These are phyloP conservation scores for Megalurothrips usitatus DNA, from an alignment of 2,888 invertebrate species.

Conservation along the genomic window DNA sequence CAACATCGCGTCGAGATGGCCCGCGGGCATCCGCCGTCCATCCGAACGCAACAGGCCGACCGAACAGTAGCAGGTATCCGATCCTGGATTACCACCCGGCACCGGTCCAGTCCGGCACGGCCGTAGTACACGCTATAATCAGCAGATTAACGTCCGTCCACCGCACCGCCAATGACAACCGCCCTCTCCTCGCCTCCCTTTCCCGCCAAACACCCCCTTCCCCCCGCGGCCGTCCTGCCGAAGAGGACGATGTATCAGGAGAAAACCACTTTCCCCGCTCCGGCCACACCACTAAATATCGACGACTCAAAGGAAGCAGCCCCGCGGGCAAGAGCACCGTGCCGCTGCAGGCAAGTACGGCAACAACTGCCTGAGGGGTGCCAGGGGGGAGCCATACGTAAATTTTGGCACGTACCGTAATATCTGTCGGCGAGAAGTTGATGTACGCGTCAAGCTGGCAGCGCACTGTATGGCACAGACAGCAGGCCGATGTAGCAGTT, in stretches of 20 bases:
- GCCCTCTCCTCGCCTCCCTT: too few species aligned
- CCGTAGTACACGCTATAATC: not conserved
- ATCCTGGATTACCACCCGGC: not conserved
- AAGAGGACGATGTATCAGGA: too few species aligned
- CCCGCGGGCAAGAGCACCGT: not conserved
- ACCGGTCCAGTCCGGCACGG: not conserved
- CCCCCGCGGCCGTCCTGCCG: too few species aligned
- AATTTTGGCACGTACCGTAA: slow-evolving; percentile 25
- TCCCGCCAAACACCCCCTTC: too few species aligned
- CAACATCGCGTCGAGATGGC: too few species aligned
- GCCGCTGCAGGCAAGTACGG: not conserved
- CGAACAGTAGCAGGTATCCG: not conserved
- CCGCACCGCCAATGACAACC: too few species aligned
- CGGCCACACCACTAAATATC: not conserved
- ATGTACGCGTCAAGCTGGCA: slow-evolving; percentile 4
- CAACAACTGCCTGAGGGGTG: not conserved
- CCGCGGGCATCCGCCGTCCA: too few species aligned
- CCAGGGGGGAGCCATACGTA: slow-evolving; percentile 4
- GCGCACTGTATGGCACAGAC: not conserved
- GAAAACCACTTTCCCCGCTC: too few species aligned
- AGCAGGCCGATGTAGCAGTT: not conserved
- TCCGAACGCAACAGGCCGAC: too few species aligned
- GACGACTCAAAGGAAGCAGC: not conserved
- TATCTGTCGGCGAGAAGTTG: slow-evolving; percentile 7
- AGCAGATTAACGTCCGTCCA: not conserved